Conservation (phyloP, 2,888 invertebrate genomes). For the Frankliniella intonsa region DNA sequence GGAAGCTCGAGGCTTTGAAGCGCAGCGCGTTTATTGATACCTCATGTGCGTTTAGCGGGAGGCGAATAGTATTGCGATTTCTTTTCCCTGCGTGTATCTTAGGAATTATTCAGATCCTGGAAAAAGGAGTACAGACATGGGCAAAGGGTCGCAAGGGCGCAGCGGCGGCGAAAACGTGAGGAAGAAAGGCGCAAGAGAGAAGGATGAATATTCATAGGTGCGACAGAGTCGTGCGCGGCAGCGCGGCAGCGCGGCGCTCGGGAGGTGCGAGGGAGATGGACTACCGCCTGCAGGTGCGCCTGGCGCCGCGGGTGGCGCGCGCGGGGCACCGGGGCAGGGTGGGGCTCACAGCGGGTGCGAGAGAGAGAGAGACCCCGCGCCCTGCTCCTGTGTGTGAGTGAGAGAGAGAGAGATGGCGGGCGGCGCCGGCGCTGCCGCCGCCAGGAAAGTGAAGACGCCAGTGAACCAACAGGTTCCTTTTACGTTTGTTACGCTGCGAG, state of each 20-base stretch:
- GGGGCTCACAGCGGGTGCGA: background rate
- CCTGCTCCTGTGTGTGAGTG: background rate
- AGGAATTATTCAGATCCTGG: too few species aligned
- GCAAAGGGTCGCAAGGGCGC: too few species aligned
- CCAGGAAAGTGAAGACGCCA: conserved; percentile 5
- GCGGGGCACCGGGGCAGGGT: too few species aligned
- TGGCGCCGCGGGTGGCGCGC: background rate
- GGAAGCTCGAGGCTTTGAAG: too few species aligned
- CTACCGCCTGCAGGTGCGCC: background rate
- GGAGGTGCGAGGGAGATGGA: background rate
- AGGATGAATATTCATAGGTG: background rate
- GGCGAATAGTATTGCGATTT: too few species aligned
- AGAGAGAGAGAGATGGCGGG: background rate
- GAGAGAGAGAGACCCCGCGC: background rate
- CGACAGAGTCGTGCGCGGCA: background rate
- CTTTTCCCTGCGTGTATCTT: too few species aligned
- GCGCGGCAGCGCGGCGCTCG: too few species aligned
- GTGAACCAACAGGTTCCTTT: conserved; percentile 10
- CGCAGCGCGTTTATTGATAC: too few species aligned
- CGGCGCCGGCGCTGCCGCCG: background rate
- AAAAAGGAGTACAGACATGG: too few species aligned
- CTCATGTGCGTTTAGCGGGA: too few species aligned
- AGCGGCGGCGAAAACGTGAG: too few species aligned
- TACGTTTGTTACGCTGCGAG: background rate
- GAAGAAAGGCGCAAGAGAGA: too few species aligned